phyloP scores from a whole-genome alignment of 35 echinoderm and acorn worm genomes.

The Ophiothrix spiculata region DNA sequence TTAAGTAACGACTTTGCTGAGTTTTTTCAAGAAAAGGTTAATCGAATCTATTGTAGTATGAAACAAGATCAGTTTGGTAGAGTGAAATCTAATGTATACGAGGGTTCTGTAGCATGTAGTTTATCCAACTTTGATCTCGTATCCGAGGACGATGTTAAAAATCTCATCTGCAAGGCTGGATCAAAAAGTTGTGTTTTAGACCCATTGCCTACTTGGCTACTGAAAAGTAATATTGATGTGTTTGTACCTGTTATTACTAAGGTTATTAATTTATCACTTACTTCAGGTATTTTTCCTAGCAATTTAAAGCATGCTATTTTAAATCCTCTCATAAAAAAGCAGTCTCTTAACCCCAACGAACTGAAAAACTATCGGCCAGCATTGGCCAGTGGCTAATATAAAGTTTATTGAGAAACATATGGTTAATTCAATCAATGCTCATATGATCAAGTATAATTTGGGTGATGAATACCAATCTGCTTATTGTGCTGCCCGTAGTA shows the following conservation, averaged over 20 bases:
- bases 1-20: background rate
- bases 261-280: slow-evolving; percentile 38
- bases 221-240: slow-evolving; percentile 28
- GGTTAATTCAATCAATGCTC: slow-evolving; percentile 12
- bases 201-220: slow-evolving; percentile 48
- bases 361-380: slow-evolving; percentile 38
- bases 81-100: background rate
- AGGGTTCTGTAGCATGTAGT: background rate
- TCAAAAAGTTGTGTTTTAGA: slow-evolving; percentile 39
- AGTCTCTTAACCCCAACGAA: slow-evolving; percentile 6
- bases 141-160: slow-evolving; percentile 5
- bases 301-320: slow-evolving; percentile 26
- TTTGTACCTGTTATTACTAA: slow-evolving; percentile 27
- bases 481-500: slow-evolving; percentile 30
- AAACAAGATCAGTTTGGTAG: background rate
- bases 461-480: slow-evolving; percentile 36
- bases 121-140: background rate
- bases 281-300: slow-evolving; percentile 29
- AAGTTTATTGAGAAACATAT: slow-evolving; percentile 18
- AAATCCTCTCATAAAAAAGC: slow-evolving; percentile 44
- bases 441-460: slow-evolving; percentile 7
- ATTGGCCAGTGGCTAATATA: slow-evolving; percentile 57
- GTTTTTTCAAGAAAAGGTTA: background rate
- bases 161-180: slow-evolving; percentile 13
- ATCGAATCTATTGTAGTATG: background rate